phyloP scores from a whole-genome alignment of 2,113 vertebrate species.

The Ardeotis arabs region DNA sequence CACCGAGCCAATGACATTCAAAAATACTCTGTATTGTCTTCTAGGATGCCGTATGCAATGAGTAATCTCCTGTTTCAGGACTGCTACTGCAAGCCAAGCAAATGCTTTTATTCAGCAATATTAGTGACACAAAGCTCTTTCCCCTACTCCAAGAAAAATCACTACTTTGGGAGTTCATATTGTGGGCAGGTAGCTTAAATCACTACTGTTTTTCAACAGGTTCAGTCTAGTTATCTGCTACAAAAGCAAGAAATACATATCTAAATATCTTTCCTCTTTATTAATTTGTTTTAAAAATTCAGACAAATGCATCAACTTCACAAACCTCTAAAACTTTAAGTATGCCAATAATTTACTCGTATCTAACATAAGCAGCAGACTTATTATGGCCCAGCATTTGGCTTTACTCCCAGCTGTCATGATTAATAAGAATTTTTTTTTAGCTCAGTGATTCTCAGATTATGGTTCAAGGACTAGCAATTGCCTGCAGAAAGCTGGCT shows the following conservation, averaged over 20 bases:
- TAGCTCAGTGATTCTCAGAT: neutral
- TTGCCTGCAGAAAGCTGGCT: neutral
- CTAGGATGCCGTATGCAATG: neutral
- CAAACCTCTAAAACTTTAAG: constrained; percentile 1
- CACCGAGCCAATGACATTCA: neutral
- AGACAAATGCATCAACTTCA: neutral
- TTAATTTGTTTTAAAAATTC: neutral
- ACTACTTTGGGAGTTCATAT: neutral
- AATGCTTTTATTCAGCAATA: neutral
- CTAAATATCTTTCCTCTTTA: neutral
- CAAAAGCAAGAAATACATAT: neutral
- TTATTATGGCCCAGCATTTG: neutral
- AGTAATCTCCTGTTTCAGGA: neutral
- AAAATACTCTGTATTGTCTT: neutral
- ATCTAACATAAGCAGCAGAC: neutral
- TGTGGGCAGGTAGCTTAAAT: neutral
- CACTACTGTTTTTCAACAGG: neutral
- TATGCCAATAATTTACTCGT: neutral
- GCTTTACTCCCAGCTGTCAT: constrained; percentile 7
- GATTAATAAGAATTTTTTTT: constrained; percentile 27
- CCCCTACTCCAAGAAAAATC: neutral
- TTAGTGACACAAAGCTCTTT: neutral
- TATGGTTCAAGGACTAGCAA: constrained; percentile 20
- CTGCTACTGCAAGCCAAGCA: neutral
- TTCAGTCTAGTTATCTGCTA: neutral